Evolutionary conservation across 2,113 vertebrate genomes (phyloP).

Genomic region (Cacatua alba): DNA sequence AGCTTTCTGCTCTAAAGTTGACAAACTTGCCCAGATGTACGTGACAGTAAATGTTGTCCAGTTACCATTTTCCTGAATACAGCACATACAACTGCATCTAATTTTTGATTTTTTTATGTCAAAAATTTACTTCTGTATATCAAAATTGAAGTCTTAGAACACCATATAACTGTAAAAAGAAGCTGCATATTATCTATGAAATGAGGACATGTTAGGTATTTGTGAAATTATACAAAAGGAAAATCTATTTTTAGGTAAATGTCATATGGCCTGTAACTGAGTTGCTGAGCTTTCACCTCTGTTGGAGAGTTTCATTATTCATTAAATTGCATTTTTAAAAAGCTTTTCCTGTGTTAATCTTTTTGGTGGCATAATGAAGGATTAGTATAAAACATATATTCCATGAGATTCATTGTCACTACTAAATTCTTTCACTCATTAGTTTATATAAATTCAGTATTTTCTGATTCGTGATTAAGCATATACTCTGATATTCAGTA

Average conservation of each 20-base stretch:
- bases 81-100: background rate
- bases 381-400: background rate
- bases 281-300: slow-evolving; percentile 44
- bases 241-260: slow-evolving; percentile 41
- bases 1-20: background rate
- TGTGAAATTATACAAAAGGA: slow-evolving; percentile 13
- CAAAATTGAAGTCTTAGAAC: background rate
- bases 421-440: background rate
- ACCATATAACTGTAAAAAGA: background rate
- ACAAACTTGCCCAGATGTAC: background rate
- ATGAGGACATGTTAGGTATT: background rate
- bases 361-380: slow-evolving; percentile 13
- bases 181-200: background rate
- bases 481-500: background rate
- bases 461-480: background rate
- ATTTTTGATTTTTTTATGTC: background rate
- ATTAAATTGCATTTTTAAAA: slow-evolving; percentile 21
- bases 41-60: background rate
- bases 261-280: background rate
- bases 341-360: slow-evolving; percentile 10
- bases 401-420: background rate
- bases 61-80: background rate
- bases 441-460: background rate
- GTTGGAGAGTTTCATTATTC: slow-evolving; percentile 35
- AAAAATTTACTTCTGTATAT: background rate